phyloP scores from a whole-genome alignment of 2,888 invertebrate genomes.

The Boloria selene region DNA sequence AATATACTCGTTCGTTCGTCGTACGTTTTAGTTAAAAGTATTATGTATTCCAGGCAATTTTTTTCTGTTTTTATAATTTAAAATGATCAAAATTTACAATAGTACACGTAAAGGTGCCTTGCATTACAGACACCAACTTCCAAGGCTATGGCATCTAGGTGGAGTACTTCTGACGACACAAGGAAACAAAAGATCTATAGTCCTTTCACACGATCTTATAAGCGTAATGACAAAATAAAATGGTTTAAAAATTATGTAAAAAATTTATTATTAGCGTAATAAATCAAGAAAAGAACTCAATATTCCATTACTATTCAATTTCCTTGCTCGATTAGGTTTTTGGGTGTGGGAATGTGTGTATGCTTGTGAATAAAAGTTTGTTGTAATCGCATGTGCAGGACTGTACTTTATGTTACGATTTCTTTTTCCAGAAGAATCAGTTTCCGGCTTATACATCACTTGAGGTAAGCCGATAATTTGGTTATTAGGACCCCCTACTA shows the following conservation, averaged over 20 bases:
- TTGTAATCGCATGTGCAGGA: constrained; percentile 13
- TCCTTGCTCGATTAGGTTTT: constrained; percentile 46
- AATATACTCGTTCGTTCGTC: constrained; percentile 11
- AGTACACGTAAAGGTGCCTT: constrained; percentile 33
- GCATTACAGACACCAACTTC: constrained; percentile 32
- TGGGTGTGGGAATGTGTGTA: constrained; percentile 32
- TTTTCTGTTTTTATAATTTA: neutral
- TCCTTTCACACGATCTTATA: constrained; percentile 32
- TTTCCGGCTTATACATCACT: constrained; percentile 48
- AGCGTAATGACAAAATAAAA: constrained; percentile 23
- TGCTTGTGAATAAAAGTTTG: neutral
- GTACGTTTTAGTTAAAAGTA: neutral
- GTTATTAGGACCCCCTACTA: constrained; percentile 62
- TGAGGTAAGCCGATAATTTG: constrained; percentile 63
- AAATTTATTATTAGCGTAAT: constrained; percentile 60
- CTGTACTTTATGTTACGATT: constrained; percentile 33
- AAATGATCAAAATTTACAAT: constrained; percentile 5
- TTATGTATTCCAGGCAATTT: neutral
- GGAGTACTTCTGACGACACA: constrained; percentile 26
- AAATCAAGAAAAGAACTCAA: constrained; percentile 71
- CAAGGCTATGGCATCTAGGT: constrained; percentile 40
- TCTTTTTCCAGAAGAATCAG: constrained; percentile 39
- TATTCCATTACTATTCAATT: constrained; percentile 50
- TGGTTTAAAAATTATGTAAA: constrained; percentile 12
- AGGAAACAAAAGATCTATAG: constrained; percentile 34